A percentile compares a stretch with the other conserved stretches of the same genome.
Evolutionary conservation across 1,140 invertebrate genomes (phyloP).

Genomic region (Elymnias hypermnestra): DNA sequence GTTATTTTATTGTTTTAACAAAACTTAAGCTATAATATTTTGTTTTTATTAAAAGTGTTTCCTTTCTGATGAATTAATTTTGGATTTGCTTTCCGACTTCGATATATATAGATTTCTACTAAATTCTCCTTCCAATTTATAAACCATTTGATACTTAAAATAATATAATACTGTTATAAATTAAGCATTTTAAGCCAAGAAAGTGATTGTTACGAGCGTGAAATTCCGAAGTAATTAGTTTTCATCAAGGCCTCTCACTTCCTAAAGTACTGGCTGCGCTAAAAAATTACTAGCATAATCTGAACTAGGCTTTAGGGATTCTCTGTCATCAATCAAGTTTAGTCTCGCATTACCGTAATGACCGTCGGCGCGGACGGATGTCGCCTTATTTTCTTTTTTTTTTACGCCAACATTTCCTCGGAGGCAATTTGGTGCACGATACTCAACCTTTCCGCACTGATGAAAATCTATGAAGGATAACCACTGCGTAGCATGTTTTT

Average conservation of each 20-base stretch:
- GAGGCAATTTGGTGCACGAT: constrained; percentile 66
- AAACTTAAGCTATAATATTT: no score
- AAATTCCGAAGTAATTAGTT: no score
- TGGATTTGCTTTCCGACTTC: no score
- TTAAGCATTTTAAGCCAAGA: no score
- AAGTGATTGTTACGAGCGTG: no score
- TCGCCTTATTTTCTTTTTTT: constrained; percentile 67
- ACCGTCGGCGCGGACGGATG: constrained; percentile 63
- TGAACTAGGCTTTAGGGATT: constrained; percentile 13
- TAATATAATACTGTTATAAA: no score
- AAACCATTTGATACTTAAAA: no score
- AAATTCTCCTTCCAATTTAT: no score
- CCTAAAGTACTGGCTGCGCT: neutral
- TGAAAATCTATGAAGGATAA: constrained; percentile 67
- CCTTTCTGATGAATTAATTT: no score
- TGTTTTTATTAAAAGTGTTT: no score
- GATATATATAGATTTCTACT: no score
- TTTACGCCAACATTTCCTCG: constrained; percentile 42
- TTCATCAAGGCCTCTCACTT: neutral
- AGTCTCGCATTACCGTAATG: constrained; percentile 74
- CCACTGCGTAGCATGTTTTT: constrained; percentile 34
- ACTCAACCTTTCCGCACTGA: constrained; percentile 54
- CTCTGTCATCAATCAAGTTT: constrained; percentile 72
- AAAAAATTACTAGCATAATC: constrained; percentile 5
- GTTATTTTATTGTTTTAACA: no score